These are phyloP conservation scores for Linnaemya vulpina DNA, from an alignment of 2,888 invertebrate species.

Conservation along the genomic window DNA sequence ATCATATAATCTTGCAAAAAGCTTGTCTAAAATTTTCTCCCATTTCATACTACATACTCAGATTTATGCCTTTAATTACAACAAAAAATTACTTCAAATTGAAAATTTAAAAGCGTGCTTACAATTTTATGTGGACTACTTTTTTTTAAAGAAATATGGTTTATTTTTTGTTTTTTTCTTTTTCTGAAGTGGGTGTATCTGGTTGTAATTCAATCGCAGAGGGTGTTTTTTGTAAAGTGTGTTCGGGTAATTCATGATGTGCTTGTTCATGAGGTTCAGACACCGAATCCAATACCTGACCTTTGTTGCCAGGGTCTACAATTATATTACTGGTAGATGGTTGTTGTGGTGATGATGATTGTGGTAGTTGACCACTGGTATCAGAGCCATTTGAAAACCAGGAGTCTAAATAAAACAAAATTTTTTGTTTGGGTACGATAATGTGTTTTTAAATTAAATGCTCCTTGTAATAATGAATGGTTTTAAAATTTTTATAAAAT, in stretches of 20 bases:
- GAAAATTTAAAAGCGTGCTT: slow-evolving; percentile 64
- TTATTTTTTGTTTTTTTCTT: slow-evolving; percentile 53
- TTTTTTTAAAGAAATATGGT: slow-evolving; percentile 37
- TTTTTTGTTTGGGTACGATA: slow-evolving; percentile 37
- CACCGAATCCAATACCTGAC: slow-evolving; percentile 61
- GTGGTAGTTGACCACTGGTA: slow-evolving; percentile 52
- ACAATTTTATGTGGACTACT: slow-evolving; percentile 62
- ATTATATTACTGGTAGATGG: slow-evolving; percentile 45
- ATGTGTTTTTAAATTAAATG: slow-evolving; percentile 31
- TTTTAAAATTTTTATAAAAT: neutral
- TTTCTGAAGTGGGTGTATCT: slow-evolving; percentile 67
- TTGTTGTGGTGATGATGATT: slow-evolving; percentile 39
- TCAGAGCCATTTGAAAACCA: slow-evolving; percentile 57
- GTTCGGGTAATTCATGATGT: slow-evolving; percentile 61
- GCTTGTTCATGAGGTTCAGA: slow-evolving; percentile 42
- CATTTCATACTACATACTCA: slow-evolving; percentile 7
- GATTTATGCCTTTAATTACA: slow-evolving; percentile 48
- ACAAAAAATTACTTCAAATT: slow-evolving; percentile 40
- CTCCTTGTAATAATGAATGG: slow-evolving; percentile 13
- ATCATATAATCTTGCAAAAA: neutral
- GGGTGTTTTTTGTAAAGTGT: slow-evolving; percentile 70
- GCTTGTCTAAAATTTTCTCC: neutral
- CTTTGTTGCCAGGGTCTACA: slow-evolving; percentile 34
- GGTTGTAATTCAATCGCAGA: slow-evolving; percentile 64
- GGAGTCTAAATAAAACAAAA: slow-evolving; percentile 64